Percentiles rank a stretch among this genome's conserved stretches.
Conservation (phyloP, 2,888 invertebrate species). For the Vannuccia rotundouncinata region DNA sequence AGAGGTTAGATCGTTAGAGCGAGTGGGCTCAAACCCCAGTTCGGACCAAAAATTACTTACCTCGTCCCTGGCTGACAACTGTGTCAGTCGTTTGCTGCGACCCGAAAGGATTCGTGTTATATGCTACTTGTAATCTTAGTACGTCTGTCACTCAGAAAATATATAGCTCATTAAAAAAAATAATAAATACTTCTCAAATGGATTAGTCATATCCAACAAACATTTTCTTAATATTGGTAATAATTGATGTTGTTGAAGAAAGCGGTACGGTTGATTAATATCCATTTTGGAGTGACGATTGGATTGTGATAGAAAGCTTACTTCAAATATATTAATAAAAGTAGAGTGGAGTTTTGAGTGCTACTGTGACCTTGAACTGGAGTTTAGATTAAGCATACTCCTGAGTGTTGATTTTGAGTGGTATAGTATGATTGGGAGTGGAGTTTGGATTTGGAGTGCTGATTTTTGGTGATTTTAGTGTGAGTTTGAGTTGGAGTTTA, state of each 20-base stretch:
- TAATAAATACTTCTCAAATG: background rate
- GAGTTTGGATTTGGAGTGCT: slow-evolving; percentile 2
- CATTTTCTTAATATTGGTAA: background rate
- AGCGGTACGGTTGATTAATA: background rate
- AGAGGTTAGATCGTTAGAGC: too few species aligned
- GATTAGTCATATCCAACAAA: background rate
- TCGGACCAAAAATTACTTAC: too few species aligned
- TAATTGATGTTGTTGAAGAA: background rate
- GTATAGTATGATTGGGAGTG: background rate
- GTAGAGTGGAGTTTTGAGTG: background rate
- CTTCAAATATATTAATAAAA: background rate
- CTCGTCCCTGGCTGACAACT: too few species aligned
- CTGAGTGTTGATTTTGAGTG: slow-evolving; percentile 1
- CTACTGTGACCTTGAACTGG: slow-evolving; percentile 22
- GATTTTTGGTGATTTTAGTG: background rate
- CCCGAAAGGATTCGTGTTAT: too few species aligned
- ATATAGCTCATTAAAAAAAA: too few species aligned
- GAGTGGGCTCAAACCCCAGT: too few species aligned
- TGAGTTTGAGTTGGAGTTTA: slow-evolving; percentile 2
- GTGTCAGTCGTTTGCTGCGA: too few species aligned
- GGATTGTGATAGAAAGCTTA: background rate
- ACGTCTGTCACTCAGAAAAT: too few species aligned
- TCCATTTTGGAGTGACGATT: background rate
- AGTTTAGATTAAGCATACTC: background rate
- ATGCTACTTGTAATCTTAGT: too few species aligned